Percentiles rank a stretch among this genome's conserved stretches.
These are phyloP conservation scores for Scrobipalpa atriplicella DNA, from an alignment of 2,888 invertebrate genomes.

Conservation along the genomic window DNA sequence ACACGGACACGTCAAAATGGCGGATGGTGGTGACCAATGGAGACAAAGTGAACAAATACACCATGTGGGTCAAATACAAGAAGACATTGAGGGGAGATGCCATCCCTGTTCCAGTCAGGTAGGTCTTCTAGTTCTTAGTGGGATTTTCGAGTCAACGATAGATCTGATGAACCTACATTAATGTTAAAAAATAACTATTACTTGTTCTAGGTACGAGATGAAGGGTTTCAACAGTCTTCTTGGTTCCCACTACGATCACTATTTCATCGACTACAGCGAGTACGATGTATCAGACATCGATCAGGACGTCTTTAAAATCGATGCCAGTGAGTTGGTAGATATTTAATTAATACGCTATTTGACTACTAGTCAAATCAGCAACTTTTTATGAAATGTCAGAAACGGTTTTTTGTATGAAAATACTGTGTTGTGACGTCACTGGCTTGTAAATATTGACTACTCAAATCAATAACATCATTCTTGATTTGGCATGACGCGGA, in stretches of 20 bases:
- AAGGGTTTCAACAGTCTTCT: constrained; percentile 94
- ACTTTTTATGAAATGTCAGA: too few relatives aligned
- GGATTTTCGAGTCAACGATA: too few relatives aligned
- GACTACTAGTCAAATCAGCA: too few relatives aligned
- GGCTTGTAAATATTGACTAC: too few relatives aligned
- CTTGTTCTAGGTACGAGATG: constrained; percentile 90
- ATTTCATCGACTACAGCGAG: constrained; percentile 91
- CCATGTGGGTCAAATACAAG: constrained; percentile 92
- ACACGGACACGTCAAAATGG: constrained; percentile 90
- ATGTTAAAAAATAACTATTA: too few relatives aligned
- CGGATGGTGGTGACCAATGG: constrained; percentile 86
- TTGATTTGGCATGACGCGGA: too few relatives aligned
- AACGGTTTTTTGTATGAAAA: too few relatives aligned
- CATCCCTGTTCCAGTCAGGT: constrained; percentile 87
- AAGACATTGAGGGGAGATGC: constrained; percentile 76
- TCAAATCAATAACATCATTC: too few relatives aligned
- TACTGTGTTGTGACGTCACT: too few relatives aligned
- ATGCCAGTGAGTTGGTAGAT: constrained; percentile 74
- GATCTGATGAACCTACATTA: too few relatives aligned
- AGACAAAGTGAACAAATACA: constrained; percentile 93
- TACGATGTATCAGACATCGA: constrained; percentile 86
- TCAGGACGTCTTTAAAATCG: constrained; percentile 86
- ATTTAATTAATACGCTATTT: too few relatives aligned
- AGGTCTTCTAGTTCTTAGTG: too few relatives aligned
- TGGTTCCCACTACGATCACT: constrained; percentile 98